A percentile compares a stretch with the other conserved stretches of the same genome.
phyloP scores from a whole-genome alignment of 2,113 vertebrate species.

The Aplodontia rufa region DNA sequence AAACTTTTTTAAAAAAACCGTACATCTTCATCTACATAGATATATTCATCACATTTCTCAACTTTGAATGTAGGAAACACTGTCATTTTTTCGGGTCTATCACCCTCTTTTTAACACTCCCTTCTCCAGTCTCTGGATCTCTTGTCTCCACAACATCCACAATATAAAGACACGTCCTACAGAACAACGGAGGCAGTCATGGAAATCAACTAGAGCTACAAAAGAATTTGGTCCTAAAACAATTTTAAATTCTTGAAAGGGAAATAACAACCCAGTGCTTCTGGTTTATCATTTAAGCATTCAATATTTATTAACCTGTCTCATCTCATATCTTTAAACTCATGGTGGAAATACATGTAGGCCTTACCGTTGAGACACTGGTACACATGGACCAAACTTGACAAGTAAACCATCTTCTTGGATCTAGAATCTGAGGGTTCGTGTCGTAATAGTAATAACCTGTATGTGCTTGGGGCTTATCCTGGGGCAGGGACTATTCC shows the following conservation, averaged over 20 bases:
- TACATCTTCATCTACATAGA: not conserved
- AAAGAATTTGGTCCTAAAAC: not conserved
- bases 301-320: not conserved
- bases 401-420: not conserved
- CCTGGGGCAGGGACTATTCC: not conserved
- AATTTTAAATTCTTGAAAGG: not conserved
- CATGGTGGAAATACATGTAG: not conserved
- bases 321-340: not conserved
- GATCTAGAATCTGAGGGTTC: not conserved
- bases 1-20: not conserved
- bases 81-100: not conserved
- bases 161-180: not conserved
- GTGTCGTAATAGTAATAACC: not conserved
- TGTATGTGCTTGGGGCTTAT: not conserved
- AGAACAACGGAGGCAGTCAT: not conserved
- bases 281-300: not conserved
- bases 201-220: not conserved
- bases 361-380: not conserved
- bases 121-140: not conserved
- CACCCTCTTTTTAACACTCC: not conserved
- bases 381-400: not conserved
- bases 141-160: not conserved
- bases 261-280: not conserved
- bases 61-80: not conserved
- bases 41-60: not conserved